Conservation (phyloP, 2,797 vertebrate species). For the Cheirogaleus major region DNA sequence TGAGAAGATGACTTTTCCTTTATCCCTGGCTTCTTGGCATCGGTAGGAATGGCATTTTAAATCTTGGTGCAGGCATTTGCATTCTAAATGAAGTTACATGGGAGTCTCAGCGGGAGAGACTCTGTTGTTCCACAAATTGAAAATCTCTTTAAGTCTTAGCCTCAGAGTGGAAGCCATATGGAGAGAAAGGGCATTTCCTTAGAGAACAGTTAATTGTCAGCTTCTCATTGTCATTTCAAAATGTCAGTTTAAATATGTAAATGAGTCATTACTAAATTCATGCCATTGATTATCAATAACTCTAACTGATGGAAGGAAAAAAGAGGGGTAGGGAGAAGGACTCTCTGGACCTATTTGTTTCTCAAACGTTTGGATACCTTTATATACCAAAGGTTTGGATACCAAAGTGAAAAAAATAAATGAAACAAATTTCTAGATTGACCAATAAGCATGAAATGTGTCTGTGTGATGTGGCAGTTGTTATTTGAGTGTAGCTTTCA, state of each 20-base stretch:
- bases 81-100: conserved; percentile 76
- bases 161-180: conserved; percentile 72
- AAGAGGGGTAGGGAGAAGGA: background rate
- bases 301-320: background rate
- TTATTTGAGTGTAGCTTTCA: background rate
- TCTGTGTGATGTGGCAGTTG: conserved; percentile 4
- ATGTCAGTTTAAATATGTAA: conserved; percentile 71
- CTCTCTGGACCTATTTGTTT: background rate
- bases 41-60: conserved; percentile 41
- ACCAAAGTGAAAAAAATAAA: conserved; percentile 45
- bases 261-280: conserved; percentile 56
- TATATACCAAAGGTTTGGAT: background rate
- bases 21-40: conserved; percentile 51
- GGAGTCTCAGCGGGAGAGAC: conserved; percentile 76
- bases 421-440: background rate
- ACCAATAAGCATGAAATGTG: background rate
- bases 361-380: conserved; percentile 22
- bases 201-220: conserved; percentile 68
- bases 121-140: conserved; percentile 70
- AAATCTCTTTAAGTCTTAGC: conserved; percentile 74
- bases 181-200: conserved; percentile 71
- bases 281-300: conserved; percentile 2
- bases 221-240: conserved; percentile 69
- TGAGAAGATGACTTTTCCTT: conserved; percentile 23
- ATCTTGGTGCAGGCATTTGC: conserved; percentile 72